Base-by-base conservation (phyloP, 2,888 invertebrate genomes). In the Patella caerulea region DNA sequence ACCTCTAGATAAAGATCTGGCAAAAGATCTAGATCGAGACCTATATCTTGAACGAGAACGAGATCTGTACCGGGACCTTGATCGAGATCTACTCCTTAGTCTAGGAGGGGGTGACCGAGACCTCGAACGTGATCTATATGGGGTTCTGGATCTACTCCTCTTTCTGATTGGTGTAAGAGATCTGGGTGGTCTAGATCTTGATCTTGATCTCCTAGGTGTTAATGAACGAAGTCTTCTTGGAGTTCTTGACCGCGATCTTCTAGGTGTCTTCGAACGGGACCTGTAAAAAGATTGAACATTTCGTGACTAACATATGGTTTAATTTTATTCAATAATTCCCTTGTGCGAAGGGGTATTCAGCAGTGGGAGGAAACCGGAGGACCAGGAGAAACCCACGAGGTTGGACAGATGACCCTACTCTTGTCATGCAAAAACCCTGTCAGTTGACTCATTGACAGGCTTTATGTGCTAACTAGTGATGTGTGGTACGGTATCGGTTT, bases 11-110 rank as follows among this genome's bases (percentile, higher is more conserved):
- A 70, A 74, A n/a, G 77, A 78, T 76, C 83, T 78, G 15, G 83
- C 82, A 71, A 80, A 78, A 71, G 81, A 73, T 70, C 81, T 74
- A 70, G 82, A 78, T 56, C 74, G 73, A 54, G 80, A 81, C 74
- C 82, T 80, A 52, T 76, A 80, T 69, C 83, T 78, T 65, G 83
- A 78, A 70, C 84, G 75, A 72, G 85, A 82, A 19, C 78, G 76
- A 17, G 84, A 83, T 52, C 85, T 84, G 65, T 79, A 79, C 29
- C 75, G 73, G 52, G 78, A 78, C 12, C 81, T 78, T 71, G 83
- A 77, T 72, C 84, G 76, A 73, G 85, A 81, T 19, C 78, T 76
- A 17, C 83, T 83, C 45, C 85, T 84, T 77, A 17, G 81, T 24
- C 72, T 15, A 12, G 70, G 80, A 9, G 82, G 78, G 17, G 76